Conservation (phyloP, 2,888 invertebrate species). For the Drosophila longiperda region DNA sequence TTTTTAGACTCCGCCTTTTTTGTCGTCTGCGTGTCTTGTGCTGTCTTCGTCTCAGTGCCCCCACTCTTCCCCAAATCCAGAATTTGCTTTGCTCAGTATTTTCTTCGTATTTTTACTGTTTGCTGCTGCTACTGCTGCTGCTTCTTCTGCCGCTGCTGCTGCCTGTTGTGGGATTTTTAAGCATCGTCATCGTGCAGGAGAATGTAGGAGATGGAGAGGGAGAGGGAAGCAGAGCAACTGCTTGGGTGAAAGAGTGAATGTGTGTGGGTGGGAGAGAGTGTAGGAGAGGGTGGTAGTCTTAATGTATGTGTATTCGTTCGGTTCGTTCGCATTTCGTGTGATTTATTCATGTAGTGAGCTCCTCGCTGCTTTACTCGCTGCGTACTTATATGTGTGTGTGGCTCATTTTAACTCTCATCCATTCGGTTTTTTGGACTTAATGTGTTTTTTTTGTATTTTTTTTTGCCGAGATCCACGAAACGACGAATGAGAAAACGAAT, state of each 20-base stretch:
- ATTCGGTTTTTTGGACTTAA: conserved; percentile 78
- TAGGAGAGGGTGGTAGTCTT: conserved; percentile 7
- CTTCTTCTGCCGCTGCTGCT: conserved; percentile 14
- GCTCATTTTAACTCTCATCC: conserved; percentile 81
- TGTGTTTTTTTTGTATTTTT: conserved; percentile 42
- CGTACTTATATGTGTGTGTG: conserved; percentile 70
- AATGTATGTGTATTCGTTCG: conserved; percentile 50
- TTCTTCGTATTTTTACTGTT: conserved; percentile 64
- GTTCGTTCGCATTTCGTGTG: conserved; percentile 77
- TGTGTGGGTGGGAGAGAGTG: conserved; percentile 41
- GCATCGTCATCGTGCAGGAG: conserved; percentile 60
- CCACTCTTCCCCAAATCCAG: conserved; percentile 8
- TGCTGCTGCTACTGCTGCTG: conserved; percentile 28
- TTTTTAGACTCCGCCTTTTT: conserved; percentile 84
- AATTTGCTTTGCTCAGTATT: conserved; percentile 11
- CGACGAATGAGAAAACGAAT: conserved; percentile 80
- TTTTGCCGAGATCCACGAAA: conserved; percentile 61
- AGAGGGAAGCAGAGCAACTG: conserved; percentile 23
- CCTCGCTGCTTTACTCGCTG: conserved; percentile 63
- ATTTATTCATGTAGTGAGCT: conserved; percentile 71
- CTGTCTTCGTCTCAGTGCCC: conserved; percentile 56
- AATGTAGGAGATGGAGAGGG: conserved; percentile 13
- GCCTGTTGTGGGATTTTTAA: conserved; percentile 77
- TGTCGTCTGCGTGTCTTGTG: conserved; percentile 75
- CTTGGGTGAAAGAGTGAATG: conserved; percentile 74